Evolutionary conservation across 2,888 invertebrate species (phyloP).

Genomic region (Invenusta paracnida): DNA sequence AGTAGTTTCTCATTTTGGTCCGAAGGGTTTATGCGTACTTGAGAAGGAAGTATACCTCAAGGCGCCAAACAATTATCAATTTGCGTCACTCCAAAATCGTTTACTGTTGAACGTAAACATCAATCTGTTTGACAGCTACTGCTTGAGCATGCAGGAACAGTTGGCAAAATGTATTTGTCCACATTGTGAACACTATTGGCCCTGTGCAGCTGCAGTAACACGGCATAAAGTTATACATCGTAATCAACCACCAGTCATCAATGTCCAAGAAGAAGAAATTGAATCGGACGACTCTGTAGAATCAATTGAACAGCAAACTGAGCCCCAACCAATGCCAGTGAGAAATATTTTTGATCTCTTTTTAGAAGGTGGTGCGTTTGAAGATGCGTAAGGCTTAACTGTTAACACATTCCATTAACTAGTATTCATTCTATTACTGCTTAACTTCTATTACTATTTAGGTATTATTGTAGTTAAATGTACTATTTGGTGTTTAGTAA

Average conservation of each 20-base stretch:
- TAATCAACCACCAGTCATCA: not conserved
- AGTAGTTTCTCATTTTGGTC: not conserved
- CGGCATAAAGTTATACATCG: slow-evolving; percentile 26
- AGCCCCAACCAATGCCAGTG: slow-evolving; percentile 13
- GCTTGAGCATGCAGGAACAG: slow-evolving; percentile 30
- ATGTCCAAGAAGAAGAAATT: not conserved
- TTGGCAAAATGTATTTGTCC: slow-evolving; percentile 20
- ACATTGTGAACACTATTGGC: slow-evolving; percentile 29
- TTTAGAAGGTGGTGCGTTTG: slow-evolving; percentile 6
- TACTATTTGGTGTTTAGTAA: too few relatives aligned
- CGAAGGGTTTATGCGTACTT: too few relatives aligned
- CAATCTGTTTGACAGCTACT: slow-evolving; percentile 31
- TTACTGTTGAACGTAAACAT: slow-evolving; percentile 4
- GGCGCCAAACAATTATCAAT: slow-evolving; percentile 27
- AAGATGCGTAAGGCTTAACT: slow-evolving; percentile 11
- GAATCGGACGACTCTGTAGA: slow-evolving; percentile 15
- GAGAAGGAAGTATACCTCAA: not conserved
- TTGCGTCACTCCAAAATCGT: slow-evolving; percentile 14
- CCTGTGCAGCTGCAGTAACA: slow-evolving; percentile 12
- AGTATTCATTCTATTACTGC: not conserved
- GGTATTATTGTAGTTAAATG: too few relatives aligned
- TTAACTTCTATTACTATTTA: too few relatives aligned
- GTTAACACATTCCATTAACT: too few relatives aligned
- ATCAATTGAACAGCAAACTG: not conserved
- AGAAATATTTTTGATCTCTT: slow-evolving; percentile 32